Conservation (phyloP, 2,888 invertebrate species). For the Amaurobius ferox region DNA sequence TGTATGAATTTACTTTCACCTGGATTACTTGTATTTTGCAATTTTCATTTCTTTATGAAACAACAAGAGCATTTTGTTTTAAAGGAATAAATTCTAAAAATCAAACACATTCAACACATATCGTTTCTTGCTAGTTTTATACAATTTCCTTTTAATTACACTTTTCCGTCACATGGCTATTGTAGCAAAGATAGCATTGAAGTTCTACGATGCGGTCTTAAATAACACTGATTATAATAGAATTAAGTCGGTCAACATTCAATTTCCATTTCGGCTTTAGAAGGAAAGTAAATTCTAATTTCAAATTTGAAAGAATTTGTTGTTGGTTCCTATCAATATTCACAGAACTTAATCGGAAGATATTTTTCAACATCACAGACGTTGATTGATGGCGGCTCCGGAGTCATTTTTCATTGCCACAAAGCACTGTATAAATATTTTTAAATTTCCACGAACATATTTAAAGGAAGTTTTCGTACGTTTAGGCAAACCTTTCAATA, state of each 20-base stretch:
- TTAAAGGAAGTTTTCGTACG: not conserved
- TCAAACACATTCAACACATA: no score
- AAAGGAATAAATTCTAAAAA: no score
- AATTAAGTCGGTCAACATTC: not conserved
- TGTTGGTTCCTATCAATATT: not conserved
- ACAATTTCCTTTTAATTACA: no score
- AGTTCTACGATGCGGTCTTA: not conserved
- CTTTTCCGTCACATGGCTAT: no score
- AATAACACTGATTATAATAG: not conserved
- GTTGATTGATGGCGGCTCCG: slow-evolving; percentile 3
- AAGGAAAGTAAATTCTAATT: not conserved
- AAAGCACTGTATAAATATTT: slow-evolving; percentile 10
- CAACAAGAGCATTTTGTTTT: no score
- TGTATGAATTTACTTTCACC: no score
- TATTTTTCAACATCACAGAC: not conserved
- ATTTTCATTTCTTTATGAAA: no score
- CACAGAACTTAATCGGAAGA: slow-evolving; percentile 10
- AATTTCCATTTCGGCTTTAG: not conserved
- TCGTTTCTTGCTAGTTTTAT: no score
- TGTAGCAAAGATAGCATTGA: no score
- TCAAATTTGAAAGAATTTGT: not conserved
- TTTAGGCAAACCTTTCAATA: not conserved
- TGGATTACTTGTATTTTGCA: no score
- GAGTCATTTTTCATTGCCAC: not conserved
- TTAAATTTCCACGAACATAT: not conserved